Percentiles rank a stretch among this genome's conserved stretches.
Evolutionary conservation across 2,888 invertebrate species (phyloP).

Genomic region (Syrphus vitripennis): DNA sequence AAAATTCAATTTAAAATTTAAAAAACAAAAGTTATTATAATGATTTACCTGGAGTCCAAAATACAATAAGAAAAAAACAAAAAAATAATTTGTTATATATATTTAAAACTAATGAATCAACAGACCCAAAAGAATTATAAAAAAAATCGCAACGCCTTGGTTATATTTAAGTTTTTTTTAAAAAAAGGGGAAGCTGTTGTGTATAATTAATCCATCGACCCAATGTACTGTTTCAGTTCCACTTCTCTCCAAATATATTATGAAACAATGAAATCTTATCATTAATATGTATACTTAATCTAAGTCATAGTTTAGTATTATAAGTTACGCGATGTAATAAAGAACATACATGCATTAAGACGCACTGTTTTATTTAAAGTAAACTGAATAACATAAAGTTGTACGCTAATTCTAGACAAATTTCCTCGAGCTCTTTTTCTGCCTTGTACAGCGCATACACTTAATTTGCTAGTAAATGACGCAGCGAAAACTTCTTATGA

Average conservation of each 20-base stretch:
- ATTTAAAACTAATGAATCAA: background rate
- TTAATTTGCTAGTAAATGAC: background rate
- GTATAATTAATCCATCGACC: no score
- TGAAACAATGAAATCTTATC: no score
- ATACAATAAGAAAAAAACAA: background rate
- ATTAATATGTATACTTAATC: no score
- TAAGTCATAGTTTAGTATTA: no score
- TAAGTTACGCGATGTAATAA: background rate
- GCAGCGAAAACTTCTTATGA: no score
- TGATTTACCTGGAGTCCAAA: background rate
- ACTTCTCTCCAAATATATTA: no score
- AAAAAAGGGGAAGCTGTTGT: background rate
- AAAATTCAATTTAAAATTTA: background rate
- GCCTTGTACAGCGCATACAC: background rate
- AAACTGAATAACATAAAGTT: background rate
- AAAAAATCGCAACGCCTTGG: no score
- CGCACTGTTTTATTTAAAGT: no score
- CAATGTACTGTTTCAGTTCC: no score
- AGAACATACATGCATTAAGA: background rate
- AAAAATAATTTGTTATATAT: background rate
- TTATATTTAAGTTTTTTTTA: background rate
- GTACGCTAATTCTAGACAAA: background rate
- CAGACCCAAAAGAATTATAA: background rate
- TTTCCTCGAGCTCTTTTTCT: background rate
- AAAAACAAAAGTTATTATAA: background rate